These are phyloP conservation scores for Melanostigma gelatinosum DNA, from an alignment of 2,113 vertebrate species.

Conservation along the genomic window DNA sequence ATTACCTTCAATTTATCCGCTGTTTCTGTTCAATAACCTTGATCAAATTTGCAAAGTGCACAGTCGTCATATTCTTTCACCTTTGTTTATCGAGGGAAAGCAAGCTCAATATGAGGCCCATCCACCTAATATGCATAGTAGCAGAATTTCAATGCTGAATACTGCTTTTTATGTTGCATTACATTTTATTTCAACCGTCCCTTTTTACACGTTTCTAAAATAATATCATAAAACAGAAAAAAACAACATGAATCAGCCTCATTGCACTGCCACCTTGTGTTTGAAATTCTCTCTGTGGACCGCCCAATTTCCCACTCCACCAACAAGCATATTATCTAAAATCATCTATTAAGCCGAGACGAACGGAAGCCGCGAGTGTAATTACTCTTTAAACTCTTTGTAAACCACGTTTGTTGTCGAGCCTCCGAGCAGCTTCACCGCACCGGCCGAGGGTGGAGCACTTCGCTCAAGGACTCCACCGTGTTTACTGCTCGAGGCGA, in stretches of 20 bases:
- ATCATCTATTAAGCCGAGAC: not conserved
- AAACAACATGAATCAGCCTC: not conserved
- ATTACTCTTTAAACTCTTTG: not conserved
- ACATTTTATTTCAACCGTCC: no score
- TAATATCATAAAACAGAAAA: not conserved
- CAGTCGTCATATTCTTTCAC: not conserved
- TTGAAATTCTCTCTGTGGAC: not conserved
- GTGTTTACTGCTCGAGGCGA: not conserved
- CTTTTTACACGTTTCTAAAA: not conserved
- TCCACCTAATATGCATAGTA: not conserved
- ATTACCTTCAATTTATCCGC: not conserved
- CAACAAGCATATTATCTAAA: not conserved
- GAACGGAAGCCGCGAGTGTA: not conserved
- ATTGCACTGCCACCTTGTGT: conserved; percentile 61
- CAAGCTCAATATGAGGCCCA: not conserved
- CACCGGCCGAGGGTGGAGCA: not conserved
- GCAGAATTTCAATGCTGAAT: not conserved
- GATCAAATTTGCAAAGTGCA: not conserved
- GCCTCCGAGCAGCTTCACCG: not conserved
- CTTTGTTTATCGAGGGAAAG: not conserved
- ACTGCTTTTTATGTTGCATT: not conserved
- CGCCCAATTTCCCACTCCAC: not conserved
- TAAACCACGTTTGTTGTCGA: not conserved
- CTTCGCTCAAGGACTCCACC: conserved; percentile 5
- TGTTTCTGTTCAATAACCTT: not conserved